Conservation (phyloP, 1,140 invertebrate species). For the Oreohelix idahoensis region DNA sequence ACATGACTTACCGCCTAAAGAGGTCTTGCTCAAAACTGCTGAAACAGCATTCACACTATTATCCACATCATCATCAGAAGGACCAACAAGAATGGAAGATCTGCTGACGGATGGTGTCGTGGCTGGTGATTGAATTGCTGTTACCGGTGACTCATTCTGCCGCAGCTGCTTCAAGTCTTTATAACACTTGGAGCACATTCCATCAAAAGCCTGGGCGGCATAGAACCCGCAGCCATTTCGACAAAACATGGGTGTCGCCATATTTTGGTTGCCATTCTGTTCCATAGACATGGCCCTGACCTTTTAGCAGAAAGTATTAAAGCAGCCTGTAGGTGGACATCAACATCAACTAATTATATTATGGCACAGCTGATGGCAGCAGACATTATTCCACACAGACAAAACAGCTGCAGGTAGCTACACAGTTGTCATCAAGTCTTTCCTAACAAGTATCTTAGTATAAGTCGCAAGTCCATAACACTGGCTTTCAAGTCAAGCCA, state of each 20-base stretch:
- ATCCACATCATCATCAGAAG: not conserved
- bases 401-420: no score
- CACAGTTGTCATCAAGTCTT: no score
- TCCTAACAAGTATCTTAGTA: no score
- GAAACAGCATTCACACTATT: conserved; percentile 29
- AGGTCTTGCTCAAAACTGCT: conserved; percentile 31
- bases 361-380: no score
- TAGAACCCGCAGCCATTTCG: conserved; percentile 98
- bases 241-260: conserved; percentile 80
- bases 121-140: conserved; percentile 27
- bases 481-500: no score
- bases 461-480: no score
- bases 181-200: conserved; percentile 98
- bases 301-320: not conserved
- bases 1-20: conserved; percentile 28
- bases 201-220: conserved; percentile 95
- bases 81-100: conserved; percentile 5
- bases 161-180: conserved; percentile 83
- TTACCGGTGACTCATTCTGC: conserved; percentile 60
- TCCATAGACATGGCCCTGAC: conserved; percentile 54
- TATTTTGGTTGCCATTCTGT: conserved; percentile 68
- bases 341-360: not conserved
- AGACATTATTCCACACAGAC: no score
- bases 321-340: not conserved
- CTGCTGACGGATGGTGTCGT: not conserved